Evolutionary conservation across 2,113 vertebrate species (phyloP), one percentile per base, ranked within the genome.

Genomic region (Brachyhypopomus gauderio): DNA sequence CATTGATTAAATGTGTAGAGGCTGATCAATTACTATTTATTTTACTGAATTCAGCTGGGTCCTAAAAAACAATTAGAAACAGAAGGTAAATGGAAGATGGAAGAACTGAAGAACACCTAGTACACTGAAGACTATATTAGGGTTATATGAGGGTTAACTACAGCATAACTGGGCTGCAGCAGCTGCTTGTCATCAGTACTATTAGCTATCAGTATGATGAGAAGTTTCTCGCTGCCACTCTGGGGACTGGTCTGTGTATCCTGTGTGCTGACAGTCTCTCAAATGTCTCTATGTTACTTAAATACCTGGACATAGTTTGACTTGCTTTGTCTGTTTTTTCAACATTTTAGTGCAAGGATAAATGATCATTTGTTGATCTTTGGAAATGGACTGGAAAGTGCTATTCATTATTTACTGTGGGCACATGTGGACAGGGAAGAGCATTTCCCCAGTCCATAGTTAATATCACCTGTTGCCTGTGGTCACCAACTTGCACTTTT

Each of bases 1-100:
- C 80, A 91, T 93, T 64, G 93, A 93, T 88, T 34, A 62, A 85
- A 88, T 71, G 70, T 88, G 84, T 84, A 92, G 91, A 14, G 55
- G 83, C 72, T 79, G 79, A 92, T 95, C 90, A 59, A 93, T 94
- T 12, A 81, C 89, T 91, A 93, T 94, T 91, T 81, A 72, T 87
- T 77, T 80, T 19, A 66, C 62, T 22, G 52, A 78, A 83, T 62
- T 71, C 59, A 11, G 56, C 71, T 38, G 59, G 66, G 48, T 62
- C 74, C 64, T 22, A 75, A 55, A 14, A 56, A 79, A 70, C 59
- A 77, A 78, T 77, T 85, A 78, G 23, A 78, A 62, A 55, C 52
- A 27, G 20, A 72, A 38, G 38, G 60, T 71, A 48, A 79, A 55
- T 80, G 41, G 25, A 22, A 71, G 55, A 34, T 71, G 20, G 25